These are phyloP conservation scores for Acronicta aceris DNA, from an alignment of 2,888 invertebrate genomes.

Conservation along the genomic window DNA sequence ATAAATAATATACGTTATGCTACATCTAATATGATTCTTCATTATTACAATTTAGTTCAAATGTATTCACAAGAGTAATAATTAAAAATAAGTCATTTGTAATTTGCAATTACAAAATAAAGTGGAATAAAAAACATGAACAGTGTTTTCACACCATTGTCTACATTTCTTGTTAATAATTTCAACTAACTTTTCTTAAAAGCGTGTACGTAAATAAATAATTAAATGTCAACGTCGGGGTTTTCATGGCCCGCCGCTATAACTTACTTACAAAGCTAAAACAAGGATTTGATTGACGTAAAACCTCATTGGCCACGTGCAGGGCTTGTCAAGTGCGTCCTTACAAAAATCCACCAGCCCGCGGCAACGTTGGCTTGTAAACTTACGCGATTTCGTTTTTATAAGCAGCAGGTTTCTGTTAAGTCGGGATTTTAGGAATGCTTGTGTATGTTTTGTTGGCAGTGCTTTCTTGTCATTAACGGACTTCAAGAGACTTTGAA, in stretches of 20 bases:
- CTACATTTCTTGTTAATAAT: too few relatives aligned
- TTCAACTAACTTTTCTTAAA: too few relatives aligned
- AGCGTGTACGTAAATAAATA: too few relatives aligned
- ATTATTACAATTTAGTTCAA: too few relatives aligned
- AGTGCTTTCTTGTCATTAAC: neutral
- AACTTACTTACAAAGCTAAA: slow-evolving; percentile 54
- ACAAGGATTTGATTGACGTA: slow-evolving; percentile 67
- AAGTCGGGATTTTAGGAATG: neutral
- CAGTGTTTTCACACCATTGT: too few relatives aligned
- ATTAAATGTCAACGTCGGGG: neutral
- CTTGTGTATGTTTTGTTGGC: slow-evolving; percentile 2
- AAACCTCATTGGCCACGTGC: slow-evolving; percentile 63
- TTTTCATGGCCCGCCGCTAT: slow-evolving; percentile 28
- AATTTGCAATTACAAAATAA: too few relatives aligned
- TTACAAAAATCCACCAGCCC: slow-evolving; percentile 37
- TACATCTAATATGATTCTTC: too few relatives aligned
- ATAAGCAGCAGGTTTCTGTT: slow-evolving; percentile 2
- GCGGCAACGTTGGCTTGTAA: slow-evolving; percentile 19
- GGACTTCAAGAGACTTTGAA: neutral
- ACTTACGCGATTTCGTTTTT: slow-evolving; percentile 15
- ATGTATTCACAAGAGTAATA: too few relatives aligned
- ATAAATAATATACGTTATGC: too few relatives aligned
- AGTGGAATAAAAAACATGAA: too few relatives aligned
- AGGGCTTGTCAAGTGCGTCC: slow-evolving; percentile 57
- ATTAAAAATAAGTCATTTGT: too few relatives aligned